Percentiles rank a stretch among this genome's conserved stretches.
Evolutionary conservation across 2,797 vertebrate genomes (phyloP).

Genomic region (Rhynchonycteris naso): DNA sequence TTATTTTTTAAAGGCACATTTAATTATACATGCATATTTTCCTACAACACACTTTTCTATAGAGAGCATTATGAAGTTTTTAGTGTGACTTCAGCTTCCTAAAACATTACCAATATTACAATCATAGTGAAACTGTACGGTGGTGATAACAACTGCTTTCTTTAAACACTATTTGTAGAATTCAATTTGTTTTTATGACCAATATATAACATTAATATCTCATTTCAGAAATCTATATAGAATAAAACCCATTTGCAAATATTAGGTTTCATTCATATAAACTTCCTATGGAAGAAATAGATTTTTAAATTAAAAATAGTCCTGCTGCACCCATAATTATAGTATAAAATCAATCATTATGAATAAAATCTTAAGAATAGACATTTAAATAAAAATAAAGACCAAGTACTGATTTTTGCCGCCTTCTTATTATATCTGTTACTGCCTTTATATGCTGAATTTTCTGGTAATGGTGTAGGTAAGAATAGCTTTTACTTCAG

Average conservation of each 20-base stretch:
- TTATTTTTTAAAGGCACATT: slow-evolving; percentile 27
- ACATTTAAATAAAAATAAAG: slow-evolving; percentile 1
- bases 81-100: neutral
- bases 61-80: neutral
- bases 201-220: neutral
- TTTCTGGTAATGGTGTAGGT: neutral
- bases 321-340: neutral
- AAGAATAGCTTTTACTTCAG: neutral
- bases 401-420: neutral
- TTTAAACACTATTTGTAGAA: neutral
- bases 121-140: neutral
- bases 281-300: slow-evolving; percentile 18
- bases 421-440: neutral
- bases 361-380: neutral
- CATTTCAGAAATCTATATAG: neutral
- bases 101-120: neutral
- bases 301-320: neutral
- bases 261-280: neutral
- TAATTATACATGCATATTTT: neutral
- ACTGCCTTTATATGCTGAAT: neutral
- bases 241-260: neutral
- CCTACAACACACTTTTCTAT: neutral
- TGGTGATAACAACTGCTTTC: neutral
- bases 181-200: neutral
- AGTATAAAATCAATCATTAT: neutral